Evolutionary conservation across 92 coral and sea anemone species (phyloP), one percentile per base, ranked within the genome.

Genomic region (Ricordea florida): DNA sequence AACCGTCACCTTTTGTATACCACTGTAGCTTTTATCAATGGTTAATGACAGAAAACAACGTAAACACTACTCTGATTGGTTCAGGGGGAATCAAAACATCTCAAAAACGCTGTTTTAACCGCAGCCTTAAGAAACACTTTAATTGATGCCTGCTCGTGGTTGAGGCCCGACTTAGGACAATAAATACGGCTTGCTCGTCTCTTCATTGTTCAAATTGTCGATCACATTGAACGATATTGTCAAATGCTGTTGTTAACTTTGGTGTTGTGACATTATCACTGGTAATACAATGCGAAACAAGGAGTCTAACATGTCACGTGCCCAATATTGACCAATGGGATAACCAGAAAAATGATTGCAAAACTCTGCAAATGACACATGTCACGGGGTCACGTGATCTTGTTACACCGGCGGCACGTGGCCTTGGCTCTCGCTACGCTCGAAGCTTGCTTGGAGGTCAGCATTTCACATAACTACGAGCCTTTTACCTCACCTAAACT

Each of bases 341-440:
- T 40, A 0, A 30, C 74, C 28, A 49, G 11, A 65, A 36, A 51
- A 42, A 27, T 76, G 84, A 76, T 83, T 72, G 75, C 89, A 78
- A 60, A 75, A 76, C 84, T 37, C 72, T 52, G 62, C 58, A 77
- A 79, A 73, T 86, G 92, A 90, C 89, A 90, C 66, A 76, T 87
- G 89, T 86, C 92, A 86, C 82, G 79, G 84, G 76, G 92, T 90
- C 96, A 90, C 96, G 96, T 90, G 96, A 82, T 82, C 91, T 85
- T 90, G 96, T 85, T 80, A 57, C 88, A 79, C 89, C 86, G 92
- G 90, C 76, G 93, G 96, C 96, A 90, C 96, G 96, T 90, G 96
- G 96, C 92, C 87, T 87, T 83, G 87, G 92, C 87, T 87, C 85
- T 86, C 78, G 86, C 78, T 67, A 49, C 77, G 65, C 86, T 79